Evolutionary conservation across 2,888 invertebrate species (phyloP), one percentile per base, ranked within the genome.

Genomic region (Maniola hyperantus): DNA sequence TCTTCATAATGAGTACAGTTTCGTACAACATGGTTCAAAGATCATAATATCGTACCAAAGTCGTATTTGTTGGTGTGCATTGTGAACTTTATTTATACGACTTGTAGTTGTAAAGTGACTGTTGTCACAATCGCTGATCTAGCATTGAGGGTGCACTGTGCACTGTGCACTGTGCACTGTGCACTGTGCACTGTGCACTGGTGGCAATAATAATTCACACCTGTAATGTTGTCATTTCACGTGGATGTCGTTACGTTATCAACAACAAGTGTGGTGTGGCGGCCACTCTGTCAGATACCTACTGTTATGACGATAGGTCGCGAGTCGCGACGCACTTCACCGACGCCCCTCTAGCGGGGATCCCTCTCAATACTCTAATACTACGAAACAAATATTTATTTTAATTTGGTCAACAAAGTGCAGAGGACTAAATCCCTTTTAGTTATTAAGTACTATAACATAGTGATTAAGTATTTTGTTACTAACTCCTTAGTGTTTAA

Each of bases 141-240:
- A 20, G 13, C 39, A 20, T 20, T 6, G 1, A 2, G 55, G 11
- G 13, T 20, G 42, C 57, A n/a, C n/a, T n/a, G n/a, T n/a, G n/a
- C n/a, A n/a, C n/a, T n/a, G n/a, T n/a, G n/a, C n/a, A n/a, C n/a
- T n/a, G n/a, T n/a, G n/a, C n/a, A n/a, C n/a, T n/a, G n/a, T n/a
- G n/a, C n/a, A n/a, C n/a, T n/a, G n/a, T n/a, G n/a, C n/a, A n/a
- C n/a, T n/a, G n/a, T n/a, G n/a, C n/a, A n/a, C n/a, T n/a, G n/a
- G n/a, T n/a, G n/a, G n/a, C n/a, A n/a, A n/a, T n/a, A 39, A 20
- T 42, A 42, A 7, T 18, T 57, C 42, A 42, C 39, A 20, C 20
- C 18, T 18, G 4, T 39, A 57, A 57, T 57, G 57, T 42, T 18
- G 42, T 20, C 18, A 57, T 57, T 57, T 42, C 11, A 20, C 57